These are phyloP conservation scores for Lemur catta DNA, from an alignment of 2,797 vertebrate genomes.

Conservation along the genomic window DNA sequence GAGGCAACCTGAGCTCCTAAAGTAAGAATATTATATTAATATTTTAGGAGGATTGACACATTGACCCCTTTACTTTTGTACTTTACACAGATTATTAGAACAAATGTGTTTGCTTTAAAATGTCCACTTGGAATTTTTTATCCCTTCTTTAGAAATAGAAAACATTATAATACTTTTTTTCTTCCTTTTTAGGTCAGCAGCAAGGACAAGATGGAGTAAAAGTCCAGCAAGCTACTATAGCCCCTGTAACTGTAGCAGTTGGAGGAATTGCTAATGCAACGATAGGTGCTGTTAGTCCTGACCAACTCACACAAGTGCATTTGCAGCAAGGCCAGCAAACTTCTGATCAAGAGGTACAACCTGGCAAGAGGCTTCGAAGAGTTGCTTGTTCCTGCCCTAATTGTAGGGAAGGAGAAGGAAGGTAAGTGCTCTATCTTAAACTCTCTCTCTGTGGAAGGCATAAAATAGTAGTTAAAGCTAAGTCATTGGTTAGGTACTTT, in stretches of 20 bases:
- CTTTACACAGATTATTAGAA: conserved; percentile 12
- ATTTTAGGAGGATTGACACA: conserved; percentile 19
- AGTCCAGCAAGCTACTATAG: conserved; percentile 93
- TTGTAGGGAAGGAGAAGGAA: conserved; percentile 98
- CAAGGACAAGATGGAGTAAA: conserved; percentile 95
- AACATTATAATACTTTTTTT: conserved; percentile 11
- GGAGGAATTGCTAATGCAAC: conserved; percentile 93
- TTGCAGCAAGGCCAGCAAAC: conserved; percentile 94
- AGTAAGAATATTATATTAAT: neutral
- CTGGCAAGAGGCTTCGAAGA: conserved; percentile 95
- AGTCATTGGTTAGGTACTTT: neutral
- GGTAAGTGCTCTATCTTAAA: conserved; percentile 82
- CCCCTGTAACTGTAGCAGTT: conserved; percentile 94
- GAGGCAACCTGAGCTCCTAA: neutral
- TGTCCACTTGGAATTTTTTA: neutral
- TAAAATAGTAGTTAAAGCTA: neutral
- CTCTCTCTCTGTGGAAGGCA: neutral
- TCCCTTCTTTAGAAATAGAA: conserved; percentile 6
- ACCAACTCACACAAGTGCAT: conserved; percentile 93
- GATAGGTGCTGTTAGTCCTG: conserved; percentile 93
- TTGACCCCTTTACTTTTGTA: conserved; percentile 4
- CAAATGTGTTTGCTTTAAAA: conserved; percentile 33
- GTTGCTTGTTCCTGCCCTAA: conserved; percentile 99
- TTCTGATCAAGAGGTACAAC: conserved; percentile 95
- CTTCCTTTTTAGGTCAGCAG: conserved; percentile 90